These are phyloP conservation scores for Meloidogyne floridensis DNA, from an alignment of 1,140 invertebrate genomes.

Conservation along the genomic window DNA sequence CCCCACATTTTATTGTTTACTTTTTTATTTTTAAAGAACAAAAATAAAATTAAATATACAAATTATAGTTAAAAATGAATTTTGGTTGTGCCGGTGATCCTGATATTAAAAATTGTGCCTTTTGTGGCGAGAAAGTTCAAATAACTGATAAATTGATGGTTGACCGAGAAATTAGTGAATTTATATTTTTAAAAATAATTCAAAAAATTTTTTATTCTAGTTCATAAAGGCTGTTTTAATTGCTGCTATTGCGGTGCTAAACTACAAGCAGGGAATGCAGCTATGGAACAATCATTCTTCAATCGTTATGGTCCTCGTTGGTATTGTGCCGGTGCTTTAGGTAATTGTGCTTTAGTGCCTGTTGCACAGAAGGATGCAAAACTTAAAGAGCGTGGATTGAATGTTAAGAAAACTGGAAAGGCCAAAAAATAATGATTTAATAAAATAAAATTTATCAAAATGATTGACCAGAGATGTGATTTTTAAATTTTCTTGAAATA, in stretches of 20 bases:
- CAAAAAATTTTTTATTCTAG: slow-evolving; percentile 12
- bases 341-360: slow-evolving; percentile 25
- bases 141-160: slow-evolving; percentile 28
- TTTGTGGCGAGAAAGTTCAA: slow-evolving; percentile 26
- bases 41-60: too few relatives aligned
- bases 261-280: slow-evolving; percentile 27
- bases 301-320: slow-evolving; percentile 36
- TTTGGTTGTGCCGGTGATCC: slow-evolving; percentile 25
- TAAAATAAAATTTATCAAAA: neutral
- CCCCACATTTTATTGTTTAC: too few relatives aligned
- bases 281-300: slow-evolving; percentile 31
- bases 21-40: too few relatives aligned
- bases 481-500: too few relatives aligned
- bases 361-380: slow-evolving; percentile 27
- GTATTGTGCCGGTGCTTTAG: slow-evolving; percentile 23
- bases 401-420: slow-evolving; percentile 18
- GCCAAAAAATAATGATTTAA: slow-evolving; percentile 16
- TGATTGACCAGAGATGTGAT: too few relatives aligned
- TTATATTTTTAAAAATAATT: neutral
- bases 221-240: slow-evolving; percentile 33
- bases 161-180: slow-evolving; percentile 28
- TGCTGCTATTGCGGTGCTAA: slow-evolving; percentile 29
- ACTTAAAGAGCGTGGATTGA: slow-evolving; percentile 29
- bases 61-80: slow-evolving; percentile 18
- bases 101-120: slow-evolving; percentile 22